Evolutionary conservation across 2,797 vertebrate genomes (phyloP).

Genomic region (Tympanoctomys barrerae): DNA sequence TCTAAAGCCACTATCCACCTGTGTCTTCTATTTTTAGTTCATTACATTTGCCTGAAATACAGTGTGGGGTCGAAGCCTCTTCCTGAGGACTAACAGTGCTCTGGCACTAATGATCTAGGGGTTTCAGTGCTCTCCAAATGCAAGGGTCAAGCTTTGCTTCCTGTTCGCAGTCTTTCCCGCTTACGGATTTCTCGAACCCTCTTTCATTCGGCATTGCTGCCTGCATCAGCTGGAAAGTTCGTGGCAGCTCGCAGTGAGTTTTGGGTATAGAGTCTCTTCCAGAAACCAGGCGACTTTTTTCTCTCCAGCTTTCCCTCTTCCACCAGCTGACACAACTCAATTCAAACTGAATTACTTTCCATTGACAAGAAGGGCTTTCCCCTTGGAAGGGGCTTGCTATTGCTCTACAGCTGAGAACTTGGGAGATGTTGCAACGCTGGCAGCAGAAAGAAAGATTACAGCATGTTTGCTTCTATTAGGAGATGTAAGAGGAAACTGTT

Average conservation of each 20-base stretch:
- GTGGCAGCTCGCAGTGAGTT: background rate
- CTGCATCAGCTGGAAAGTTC: background rate
- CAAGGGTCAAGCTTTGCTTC: constrained; percentile 23
- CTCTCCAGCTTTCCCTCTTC: constrained; percentile 62
- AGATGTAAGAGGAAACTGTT: constrained; percentile 71
- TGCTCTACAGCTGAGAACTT: constrained; percentile 77
- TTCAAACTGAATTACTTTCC: constrained; percentile 68
- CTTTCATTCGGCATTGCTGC: constrained; percentile 49
- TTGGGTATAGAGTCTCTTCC: background rate
- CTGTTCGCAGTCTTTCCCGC: background rate
- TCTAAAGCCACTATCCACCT: background rate
- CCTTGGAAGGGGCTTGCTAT: constrained; percentile 70
- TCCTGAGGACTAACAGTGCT: background rate
- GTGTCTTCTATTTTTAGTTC: background rate
- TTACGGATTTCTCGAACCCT: constrained; percentile 17
- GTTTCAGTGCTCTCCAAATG: background rate
- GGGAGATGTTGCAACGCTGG: background rate
- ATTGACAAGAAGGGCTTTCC: constrained; percentile 64
- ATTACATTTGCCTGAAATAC: constrained; percentile 15
- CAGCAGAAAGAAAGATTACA: constrained; percentile 73
- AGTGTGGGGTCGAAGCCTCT: background rate
- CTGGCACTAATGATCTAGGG: background rate
- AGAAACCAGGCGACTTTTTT: constrained; percentile 1
- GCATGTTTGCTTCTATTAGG: constrained; percentile 78
- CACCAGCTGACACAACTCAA: constrained; percentile 67